Conservation (phyloP, 2,888 invertebrate genomes). For the Dicranocentrus wangi region DNA sequence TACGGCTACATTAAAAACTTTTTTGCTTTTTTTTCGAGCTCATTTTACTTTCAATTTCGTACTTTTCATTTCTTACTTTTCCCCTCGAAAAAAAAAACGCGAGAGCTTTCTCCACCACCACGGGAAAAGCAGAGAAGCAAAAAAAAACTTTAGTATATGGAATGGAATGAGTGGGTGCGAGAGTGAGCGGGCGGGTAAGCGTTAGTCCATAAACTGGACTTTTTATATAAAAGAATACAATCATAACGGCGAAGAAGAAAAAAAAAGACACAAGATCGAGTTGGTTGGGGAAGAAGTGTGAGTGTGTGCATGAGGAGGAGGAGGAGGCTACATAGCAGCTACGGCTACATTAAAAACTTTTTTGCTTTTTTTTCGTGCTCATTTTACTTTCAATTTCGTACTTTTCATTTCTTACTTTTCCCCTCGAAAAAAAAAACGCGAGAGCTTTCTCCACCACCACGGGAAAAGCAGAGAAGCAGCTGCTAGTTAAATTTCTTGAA, state of each 20-base stretch:
- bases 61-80: constrained; percentile 45
- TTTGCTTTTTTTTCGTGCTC: constrained; percentile 36
- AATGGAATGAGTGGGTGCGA: no score
- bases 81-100: no score
- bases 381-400: constrained; percentile 56
- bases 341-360: constrained; percentile 51
- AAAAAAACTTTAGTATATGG: no score
- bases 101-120: constrained; percentile 10
- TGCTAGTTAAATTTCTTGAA: constrained; percentile 11
- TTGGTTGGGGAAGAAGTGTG: no score
- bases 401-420: constrained; percentile 45
- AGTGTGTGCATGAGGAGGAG: no score
- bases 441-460: neutral
- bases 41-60: constrained; percentile 57
- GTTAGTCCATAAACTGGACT: no score
- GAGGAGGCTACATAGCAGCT: no score
- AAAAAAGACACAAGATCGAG: constrained; percentile 39
- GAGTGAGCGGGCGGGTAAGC: no score
- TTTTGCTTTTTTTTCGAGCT: constrained; percentile 38
- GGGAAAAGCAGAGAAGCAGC: constrained; percentile 15
- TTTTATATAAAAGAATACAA: constrained; percentile 11
- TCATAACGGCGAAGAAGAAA: constrained; percentile 30
- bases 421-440: no score
- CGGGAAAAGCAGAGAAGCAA: constrained; percentile 7
- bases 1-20: constrained; percentile 52